Conservation (phyloP, 2,888 invertebrate species). For the Drosophila kanekoi region DNA sequence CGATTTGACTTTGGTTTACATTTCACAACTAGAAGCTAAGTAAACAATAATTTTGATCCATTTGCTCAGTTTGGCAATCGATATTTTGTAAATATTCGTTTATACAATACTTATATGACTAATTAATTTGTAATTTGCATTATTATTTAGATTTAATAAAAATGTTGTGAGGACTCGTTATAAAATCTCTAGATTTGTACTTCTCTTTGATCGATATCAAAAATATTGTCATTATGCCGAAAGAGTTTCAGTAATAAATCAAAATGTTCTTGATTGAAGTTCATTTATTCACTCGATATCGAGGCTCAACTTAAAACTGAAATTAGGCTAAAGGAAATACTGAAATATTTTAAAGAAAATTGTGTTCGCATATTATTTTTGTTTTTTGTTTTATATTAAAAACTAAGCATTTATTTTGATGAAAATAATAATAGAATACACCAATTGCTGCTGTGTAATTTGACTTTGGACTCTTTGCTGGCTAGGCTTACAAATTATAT, state of each 20-base stretch:
- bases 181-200: conserved; percentile 76
- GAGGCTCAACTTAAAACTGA: conserved; percentile 24
- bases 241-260: conserved; percentile 27
- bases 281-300: conserved; percentile 44
- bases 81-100: conserved; percentile 41
- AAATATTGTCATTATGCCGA: conserved; percentile 78
- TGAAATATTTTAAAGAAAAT: conserved; percentile 44
- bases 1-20: conserved; percentile 40
- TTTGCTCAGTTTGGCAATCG: conserved; percentile 67
- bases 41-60: conserved; percentile 68
- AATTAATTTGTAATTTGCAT: conserved; percentile 5
- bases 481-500: conserved; percentile 59
- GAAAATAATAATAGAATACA: conserved; percentile 46
- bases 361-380: conserved; percentile 15
- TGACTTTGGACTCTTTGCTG: conserved; percentile 73
- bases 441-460: conserved; percentile 45
- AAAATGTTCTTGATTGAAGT: conserved; percentile 30
- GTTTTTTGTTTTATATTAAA: conserved; percentile 26
- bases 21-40: conserved; percentile 37
- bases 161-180: conserved; percentile 28
- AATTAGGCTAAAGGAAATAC: conserved; percentile 59
- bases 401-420: conserved; percentile 52
- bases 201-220: conserved; percentile 69
- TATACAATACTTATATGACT: conserved; percentile 18
- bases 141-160: conserved; percentile 29